Evolutionary conservation across 2,888 invertebrate species (phyloP).

Genomic region (Eilema griseolum): DNA sequence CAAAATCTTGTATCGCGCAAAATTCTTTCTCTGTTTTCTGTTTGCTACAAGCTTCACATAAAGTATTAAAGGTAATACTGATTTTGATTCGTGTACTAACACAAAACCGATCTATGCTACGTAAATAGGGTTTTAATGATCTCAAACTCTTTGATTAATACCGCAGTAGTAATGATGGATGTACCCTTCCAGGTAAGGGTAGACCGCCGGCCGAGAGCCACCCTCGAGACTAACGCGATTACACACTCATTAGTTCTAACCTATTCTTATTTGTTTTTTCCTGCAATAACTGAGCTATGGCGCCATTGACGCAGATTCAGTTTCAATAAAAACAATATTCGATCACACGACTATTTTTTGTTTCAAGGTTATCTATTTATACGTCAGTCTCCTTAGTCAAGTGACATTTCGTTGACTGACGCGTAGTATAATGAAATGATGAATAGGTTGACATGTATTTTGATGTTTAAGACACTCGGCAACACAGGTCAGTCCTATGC

Average conservation of each 20-base stretch:
- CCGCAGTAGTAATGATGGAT: conserved; percentile 70
- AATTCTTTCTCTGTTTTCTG: too few relatives aligned
- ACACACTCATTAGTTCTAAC: conserved; percentile 82
- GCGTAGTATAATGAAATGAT: too few relatives aligned
- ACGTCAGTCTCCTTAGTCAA: too few relatives aligned
- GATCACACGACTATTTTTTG: conserved; percentile 29
- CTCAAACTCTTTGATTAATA: conserved; percentile 64
- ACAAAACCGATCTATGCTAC: neutral
- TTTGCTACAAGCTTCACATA: too few relatives aligned
- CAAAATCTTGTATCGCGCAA: too few relatives aligned
- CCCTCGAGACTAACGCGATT: conserved; percentile 80
- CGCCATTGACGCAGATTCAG: conserved; percentile 45
- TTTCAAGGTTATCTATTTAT: neutral
- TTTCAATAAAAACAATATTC: conserved; percentile 40
- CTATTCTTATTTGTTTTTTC: conserved; percentile 74
- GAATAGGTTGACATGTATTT: too few relatives aligned
- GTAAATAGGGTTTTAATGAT: conserved; percentile 39
- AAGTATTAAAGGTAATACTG: neutral
- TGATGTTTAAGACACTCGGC: too few relatives aligned
- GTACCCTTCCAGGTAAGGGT: conserved; percentile 74
- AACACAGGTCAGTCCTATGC: too few relatives aligned
- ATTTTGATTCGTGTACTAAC: too few relatives aligned
- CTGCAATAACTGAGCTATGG: conserved; percentile 53
- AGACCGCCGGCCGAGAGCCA: conserved; percentile 80
- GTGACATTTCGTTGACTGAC: too few relatives aligned